A percentile compares a stretch with the other conserved stretches of the same genome.
Conservation (phyloP, 2,797 vertebrate species). For the Clarias platycephalus region DNA sequence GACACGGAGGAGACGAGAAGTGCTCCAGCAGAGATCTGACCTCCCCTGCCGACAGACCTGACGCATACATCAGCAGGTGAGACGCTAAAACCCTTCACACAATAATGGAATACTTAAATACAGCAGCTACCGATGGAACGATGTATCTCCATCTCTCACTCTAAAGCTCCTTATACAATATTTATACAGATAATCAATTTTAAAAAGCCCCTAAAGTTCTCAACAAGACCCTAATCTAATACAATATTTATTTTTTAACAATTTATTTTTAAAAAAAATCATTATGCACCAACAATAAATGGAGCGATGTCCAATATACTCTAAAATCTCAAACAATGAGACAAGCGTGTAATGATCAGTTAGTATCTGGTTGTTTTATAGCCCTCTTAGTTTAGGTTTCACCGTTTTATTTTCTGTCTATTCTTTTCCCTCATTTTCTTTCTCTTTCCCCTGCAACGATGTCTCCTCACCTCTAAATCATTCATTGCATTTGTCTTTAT, state of each 20-base stretch:
- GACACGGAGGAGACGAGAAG: conserved; percentile 88
- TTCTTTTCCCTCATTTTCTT: not conserved
- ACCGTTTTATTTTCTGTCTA: too few relatives aligned
- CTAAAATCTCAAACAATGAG: not conserved
- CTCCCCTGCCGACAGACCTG: conserved; percentile 86
- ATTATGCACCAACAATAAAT: not conserved
- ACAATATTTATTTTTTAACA: not conserved
- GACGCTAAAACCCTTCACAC: conserved; percentile 37
- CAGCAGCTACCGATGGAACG: not conserved
- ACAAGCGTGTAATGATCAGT: not conserved
- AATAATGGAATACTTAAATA: not conserved
- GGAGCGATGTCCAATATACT: not conserved
- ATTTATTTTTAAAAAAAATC: not conserved
- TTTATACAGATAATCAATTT: conserved; percentile 16
- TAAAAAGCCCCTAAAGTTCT: conserved; percentile 1
- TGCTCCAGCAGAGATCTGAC: conserved; percentile 88
- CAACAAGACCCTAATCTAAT: not conserved
- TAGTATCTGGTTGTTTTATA: not conserved
- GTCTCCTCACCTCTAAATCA: conserved; percentile 35
- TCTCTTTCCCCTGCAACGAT: not conserved
- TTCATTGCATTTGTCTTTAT: conserved; percentile 33
- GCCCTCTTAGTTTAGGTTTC: not conserved
- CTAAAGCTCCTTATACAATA: not conserved
- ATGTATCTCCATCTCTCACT: not conserved
- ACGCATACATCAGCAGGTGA: conserved; percentile 85